Evolutionary conservation across 2,113 vertebrate species (phyloP), one percentile per base, ranked within the genome.

Genomic region (Catharus minimus): DNA sequence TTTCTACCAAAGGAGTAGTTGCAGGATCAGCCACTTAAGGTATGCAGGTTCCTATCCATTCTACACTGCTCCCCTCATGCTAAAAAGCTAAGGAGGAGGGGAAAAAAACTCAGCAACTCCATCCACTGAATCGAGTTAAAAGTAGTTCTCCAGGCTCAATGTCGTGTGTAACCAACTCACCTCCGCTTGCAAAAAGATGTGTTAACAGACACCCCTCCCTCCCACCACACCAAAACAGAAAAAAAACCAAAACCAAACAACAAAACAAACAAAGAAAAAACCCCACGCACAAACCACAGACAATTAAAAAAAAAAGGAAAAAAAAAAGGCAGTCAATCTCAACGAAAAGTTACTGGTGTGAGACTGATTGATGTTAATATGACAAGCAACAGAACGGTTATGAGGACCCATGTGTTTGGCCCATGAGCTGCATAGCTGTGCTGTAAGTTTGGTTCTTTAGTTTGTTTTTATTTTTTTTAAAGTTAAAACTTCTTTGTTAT

Each of bases 371-470:
- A 92, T 97, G 96, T 97, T 95, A 95, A 64, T 97, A 88, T 94
- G 96, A 97, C 93, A 81, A 97, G 95, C 85, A 97, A 97, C 96
- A 89, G 94, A 97, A 97, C 7, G 92, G 91, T 97, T 97, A 97
- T 95, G 96, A 97, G 97, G 97, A 96, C 97, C 96, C 75, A 92
- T 72, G 90, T 95, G 44, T 95, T 94, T 96, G 97, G 96, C 90
- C 97, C 96, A 88, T 73, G 92, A 96, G 95, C 97, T 97, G 97
- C 97, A 98, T 97, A 97, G 97, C 96, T 97, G 96, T 97, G 97
- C 97, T 73, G 38, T 96, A 97, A 97, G 96, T 98, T 98, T 97
- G 97, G 97, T 97, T 97, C 96, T 98, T 97, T 96, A 97, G 58
- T 9, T 72, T 71, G 47, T 49, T 49, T 24, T 49, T 49, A 95